Conservation (phyloP, 2,888 invertebrate genomes). For the Drosophila silvestris region DNA sequence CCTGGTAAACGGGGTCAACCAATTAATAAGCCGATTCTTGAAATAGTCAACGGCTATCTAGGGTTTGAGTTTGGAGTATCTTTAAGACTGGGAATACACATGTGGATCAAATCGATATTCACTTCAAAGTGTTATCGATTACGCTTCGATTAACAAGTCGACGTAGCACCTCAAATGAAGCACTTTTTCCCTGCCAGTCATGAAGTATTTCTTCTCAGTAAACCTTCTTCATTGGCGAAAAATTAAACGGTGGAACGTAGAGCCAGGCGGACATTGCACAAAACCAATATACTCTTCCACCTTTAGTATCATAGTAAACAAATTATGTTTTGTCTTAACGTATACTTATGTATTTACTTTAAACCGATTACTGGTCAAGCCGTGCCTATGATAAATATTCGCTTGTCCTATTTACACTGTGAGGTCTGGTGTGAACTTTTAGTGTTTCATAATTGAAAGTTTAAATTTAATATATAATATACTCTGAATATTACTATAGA, state of each 20-base stretch:
- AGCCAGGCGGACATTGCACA: background rate
- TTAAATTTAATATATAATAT: background rate
- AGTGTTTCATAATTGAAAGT: background rate
- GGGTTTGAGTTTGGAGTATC: background rate
- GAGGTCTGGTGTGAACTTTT: background rate
- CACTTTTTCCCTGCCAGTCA: background rate
- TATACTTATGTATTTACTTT: background rate
- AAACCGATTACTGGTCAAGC: background rate
- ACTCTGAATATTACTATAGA: background rate
- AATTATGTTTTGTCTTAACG: background rate
- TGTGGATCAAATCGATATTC: background rate
- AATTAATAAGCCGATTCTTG: background rate
- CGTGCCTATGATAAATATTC: slow-evolving; percentile 1
- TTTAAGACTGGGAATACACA: background rate
- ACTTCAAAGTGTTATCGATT: background rate
- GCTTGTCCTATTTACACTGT: background rate
- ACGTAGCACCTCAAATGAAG: background rate
- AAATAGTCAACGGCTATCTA: background rate
- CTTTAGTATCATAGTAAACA: background rate
- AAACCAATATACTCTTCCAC: background rate
- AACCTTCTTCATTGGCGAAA: background rate
- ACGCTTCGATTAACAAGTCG: background rate
- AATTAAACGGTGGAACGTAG: background rate
- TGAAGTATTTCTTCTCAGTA: background rate
- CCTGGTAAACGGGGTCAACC: background rate